Conservation (phyloP, 2,113 vertebrate species). For the Oostethus manadensis region DNA sequence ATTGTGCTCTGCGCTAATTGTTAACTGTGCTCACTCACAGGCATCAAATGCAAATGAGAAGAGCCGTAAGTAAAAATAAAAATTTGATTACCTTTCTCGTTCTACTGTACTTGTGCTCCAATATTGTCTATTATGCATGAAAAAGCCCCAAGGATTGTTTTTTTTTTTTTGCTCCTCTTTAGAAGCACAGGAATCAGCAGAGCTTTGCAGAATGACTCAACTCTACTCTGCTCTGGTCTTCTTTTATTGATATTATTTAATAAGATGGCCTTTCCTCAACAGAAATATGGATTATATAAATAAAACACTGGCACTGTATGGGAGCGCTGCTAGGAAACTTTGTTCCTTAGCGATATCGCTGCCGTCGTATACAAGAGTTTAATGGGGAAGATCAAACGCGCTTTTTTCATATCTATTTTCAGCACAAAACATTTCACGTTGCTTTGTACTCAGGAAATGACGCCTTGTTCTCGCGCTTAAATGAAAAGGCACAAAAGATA, state of each 20-base stretch:
- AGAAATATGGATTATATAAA: slow-evolving; percentile 19
- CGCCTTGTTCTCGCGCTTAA: not conserved
- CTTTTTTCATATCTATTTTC: slow-evolving; percentile 8
- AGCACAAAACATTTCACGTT: not conserved
- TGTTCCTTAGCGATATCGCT: not conserved
- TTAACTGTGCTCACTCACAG: not conserved
- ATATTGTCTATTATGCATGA: slow-evolving; percentile 17
- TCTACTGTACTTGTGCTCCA: slow-evolving; percentile 2
- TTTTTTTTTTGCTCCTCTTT: too few species aligned
- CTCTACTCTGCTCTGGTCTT: slow-evolving; percentile 8
- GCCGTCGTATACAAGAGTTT: not conserved
- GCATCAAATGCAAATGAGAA: not conserved
- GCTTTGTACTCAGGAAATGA: slow-evolving; percentile 1
- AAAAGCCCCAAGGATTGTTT: not conserved
- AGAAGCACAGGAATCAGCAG: slow-evolving; percentile 1
- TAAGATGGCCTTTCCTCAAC: slow-evolving; percentile 3
- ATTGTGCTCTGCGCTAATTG: too few species aligned
- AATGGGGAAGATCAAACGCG: not conserved
- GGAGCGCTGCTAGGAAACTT: not conserved
- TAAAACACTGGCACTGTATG: slow-evolving; percentile 2
- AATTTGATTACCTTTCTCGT: not conserved
- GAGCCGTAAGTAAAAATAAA: too few species aligned
- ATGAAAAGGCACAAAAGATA: not conserved
- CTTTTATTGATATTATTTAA: slow-evolving; percentile 2
- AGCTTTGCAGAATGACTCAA: slow-evolving; percentile 10